Evolutionary conservation across 2,797 vertebrate species (phyloP).

Genomic region (Scolopax rusticola): DNA sequence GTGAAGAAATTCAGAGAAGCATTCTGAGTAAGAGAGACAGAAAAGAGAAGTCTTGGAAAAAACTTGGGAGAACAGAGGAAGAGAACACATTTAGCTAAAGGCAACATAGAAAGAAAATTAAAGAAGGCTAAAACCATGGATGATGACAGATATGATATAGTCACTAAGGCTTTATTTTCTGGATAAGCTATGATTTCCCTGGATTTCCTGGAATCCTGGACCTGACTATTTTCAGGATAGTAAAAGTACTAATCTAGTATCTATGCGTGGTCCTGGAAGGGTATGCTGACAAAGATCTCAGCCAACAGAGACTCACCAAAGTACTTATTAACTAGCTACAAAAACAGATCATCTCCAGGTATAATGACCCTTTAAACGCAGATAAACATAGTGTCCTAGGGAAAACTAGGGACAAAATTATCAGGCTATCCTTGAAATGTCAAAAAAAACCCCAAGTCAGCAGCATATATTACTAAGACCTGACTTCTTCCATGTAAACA

Average conservation of each 20-base stretch:
- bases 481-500: neutral
- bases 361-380: neutral
- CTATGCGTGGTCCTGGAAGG: neutral
- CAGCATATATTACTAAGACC: neutral
- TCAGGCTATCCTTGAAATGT: neutral
- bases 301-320: neutral
- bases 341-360: neutral
- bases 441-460: neutral
- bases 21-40: slow-evolving; percentile 38
- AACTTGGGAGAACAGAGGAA: neutral
- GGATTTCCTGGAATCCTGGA: neutral
- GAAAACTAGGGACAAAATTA: neutral
- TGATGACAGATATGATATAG: slow-evolving; percentile 3
- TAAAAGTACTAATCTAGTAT: neutral
- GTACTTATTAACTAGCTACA: neutral
- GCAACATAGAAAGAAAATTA: slow-evolving; percentile 38
- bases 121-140: slow-evolving; percentile 10
- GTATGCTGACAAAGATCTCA: neutral
- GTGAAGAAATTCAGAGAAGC: neutral
- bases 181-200: neutral
- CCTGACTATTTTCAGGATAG: neutral
- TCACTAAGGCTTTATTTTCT: neutral
- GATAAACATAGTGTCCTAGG: neutral
- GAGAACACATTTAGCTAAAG: slow-evolving; percentile 36
- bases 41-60: slow-evolving; percentile 2